A percentile compares a stretch with the other conserved stretches of the same genome.
Evolutionary conservation across 2,797 vertebrate genomes (phyloP).

Genomic region (Anguilla marmorata): DNA sequence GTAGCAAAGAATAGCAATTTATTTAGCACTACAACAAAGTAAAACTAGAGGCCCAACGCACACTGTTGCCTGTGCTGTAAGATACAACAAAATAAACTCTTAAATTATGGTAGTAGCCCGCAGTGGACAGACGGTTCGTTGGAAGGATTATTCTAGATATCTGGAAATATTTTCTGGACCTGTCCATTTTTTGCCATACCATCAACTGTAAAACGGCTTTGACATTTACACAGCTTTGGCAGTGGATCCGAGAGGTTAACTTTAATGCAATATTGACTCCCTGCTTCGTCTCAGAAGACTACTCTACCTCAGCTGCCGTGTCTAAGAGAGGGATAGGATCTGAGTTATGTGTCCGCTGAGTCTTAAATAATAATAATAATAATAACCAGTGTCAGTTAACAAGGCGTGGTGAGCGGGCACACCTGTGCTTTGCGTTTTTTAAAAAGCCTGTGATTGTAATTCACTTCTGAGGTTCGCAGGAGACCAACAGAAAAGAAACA

Average conservation of each 20-base stretch:
- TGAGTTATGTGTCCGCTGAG: not conserved
- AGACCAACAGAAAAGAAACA: not conserved
- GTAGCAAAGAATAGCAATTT: not conserved
- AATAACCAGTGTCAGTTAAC: not conserved
- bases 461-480: not conserved
- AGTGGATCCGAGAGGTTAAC: not conserved
- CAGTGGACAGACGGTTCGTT: not conserved
- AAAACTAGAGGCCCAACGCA: not conserved
- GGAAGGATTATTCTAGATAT: not conserved
- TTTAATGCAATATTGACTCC: too few relatives aligned
- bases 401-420: not conserved
- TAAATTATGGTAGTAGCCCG: not conserved
- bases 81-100: not conserved
- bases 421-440: not conserved
- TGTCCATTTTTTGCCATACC: not conserved
- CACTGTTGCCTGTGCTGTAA: not conserved
- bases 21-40: not conserved
- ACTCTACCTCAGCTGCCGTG: not conserved
- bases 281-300: not conserved
- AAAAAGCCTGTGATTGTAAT: not conserved
- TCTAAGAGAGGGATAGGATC: not conserved
- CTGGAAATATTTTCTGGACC: not conserved
- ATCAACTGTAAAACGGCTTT: not conserved
- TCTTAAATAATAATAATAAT: not conserved
- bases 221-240: not conserved